Base-by-base conservation (phyloP, 2,888 invertebrate genomes). In the Stenichneumon culpator region DNA sequence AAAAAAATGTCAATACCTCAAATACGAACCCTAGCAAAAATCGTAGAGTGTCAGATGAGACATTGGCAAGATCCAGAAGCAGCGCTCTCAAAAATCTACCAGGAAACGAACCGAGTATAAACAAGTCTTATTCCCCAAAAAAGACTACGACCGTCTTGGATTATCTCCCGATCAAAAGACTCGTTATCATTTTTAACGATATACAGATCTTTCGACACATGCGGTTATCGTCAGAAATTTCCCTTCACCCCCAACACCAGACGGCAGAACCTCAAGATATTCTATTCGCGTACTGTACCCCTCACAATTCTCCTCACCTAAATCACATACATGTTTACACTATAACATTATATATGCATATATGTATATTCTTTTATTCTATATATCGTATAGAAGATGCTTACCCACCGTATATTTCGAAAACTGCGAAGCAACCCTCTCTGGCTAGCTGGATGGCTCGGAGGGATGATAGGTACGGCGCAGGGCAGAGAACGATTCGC, bases 401-500 rank as follows among this genome's bases (percentile, higher is more conserved):
- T 47, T 32, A 32, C 47, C 16, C 28, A 25, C n/a, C 6, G 52
- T 73, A 72, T 60, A 74, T 74, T 57, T 63, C 19, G 36, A 11
- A 36, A 63, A 44, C 19, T 68, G 36, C 28, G 57, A 57, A n/a
- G 36, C 50, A n/a, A n/a, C 68, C 72, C 22, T 19, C 36, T n/a
- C 39, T 57, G 65, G 28, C 67, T 47, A 14, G 44, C 16, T 11
- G 54, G 36, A 47, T 72, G 72, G 50, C 75, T 80, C 72, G 11
- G 70, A 80, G 75, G 74, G 75, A 83, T 77, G 72, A 77, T 68
- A 73, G 50, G 16, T 65, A 32, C 63, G 28, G 50, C 72, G n/a
- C 50, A 73, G 72, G 75, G 57, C 67, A 25, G 80, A 72, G 67
- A 50, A 72, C 57, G 67, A 84, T 84, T 75, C 69, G 75, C 63